Evolutionary conservation across 1,140 invertebrate genomes (phyloP), one percentile per base, ranked within the genome.

Genomic region (Caenorhabditis briggsae): DNA sequence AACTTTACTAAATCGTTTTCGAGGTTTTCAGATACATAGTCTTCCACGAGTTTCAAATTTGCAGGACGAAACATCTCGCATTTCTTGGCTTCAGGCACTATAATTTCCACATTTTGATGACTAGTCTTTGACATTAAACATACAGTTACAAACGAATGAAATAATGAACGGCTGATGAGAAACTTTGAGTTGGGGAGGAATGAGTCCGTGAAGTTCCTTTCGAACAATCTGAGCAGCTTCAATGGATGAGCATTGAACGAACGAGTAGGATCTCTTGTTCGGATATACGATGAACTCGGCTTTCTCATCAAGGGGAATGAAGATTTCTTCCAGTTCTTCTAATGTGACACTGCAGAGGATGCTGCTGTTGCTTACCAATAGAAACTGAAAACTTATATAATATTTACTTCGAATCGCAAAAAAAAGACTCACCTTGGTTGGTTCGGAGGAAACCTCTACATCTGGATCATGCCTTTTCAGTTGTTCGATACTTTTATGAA

Each of bases 131-230:
- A 12, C 59, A 58, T 9, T 50, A 82, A 64, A 20, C 89, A 90
- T 91, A 95, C 94, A 92, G 92, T 93, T 92, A 89, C 94, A 93
- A 65, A 94, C 91, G 92, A 93, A 96, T 16, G 94, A 93, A 33
- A 96, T 93, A 92, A 95, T 95, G 46, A 96, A 91, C 20, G 94
- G 93, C 59, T 93, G 93, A 46, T 59, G 93, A 93, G 82, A 94
- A 92, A 85, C 93, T 94, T 70, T 93, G 94, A 88, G 78, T 46
- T 20, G 6, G 2, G 5, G 16, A 25, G 65, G 85, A 61, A 88
- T 82, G 12, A 61, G 64, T 43, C 88, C 88, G 46, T 88, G 58
- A 18, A 88, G 59, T 64, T 88, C 83, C 0, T 55, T 25, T n/a
- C 53, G 33, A 8, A 82, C 86, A 23, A 16, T 23, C 3, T 18